phyloP scores from a whole-genome alignment of 1,140 invertebrate genomes.

The Ptiloglossa arizonensis region DNA sequence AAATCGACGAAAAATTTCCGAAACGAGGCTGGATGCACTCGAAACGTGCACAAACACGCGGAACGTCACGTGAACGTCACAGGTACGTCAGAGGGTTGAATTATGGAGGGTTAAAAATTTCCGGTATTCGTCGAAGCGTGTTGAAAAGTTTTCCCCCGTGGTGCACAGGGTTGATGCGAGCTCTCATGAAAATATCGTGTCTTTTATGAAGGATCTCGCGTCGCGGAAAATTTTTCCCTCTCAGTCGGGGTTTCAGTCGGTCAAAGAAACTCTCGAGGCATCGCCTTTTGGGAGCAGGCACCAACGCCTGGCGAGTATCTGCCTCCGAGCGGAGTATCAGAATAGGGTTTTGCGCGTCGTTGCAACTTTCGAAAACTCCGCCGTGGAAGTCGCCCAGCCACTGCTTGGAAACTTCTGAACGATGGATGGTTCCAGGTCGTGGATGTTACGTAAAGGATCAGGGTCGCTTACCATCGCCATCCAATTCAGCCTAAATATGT shows the following conservation, averaged over 20 bases:
- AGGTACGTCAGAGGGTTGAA: conserved; percentile 4
- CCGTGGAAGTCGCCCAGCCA: conserved; percentile 52
- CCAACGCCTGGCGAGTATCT: conserved; percentile 47
- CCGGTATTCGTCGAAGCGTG: conserved; percentile 31
- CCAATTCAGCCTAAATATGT: conserved; percentile 48
- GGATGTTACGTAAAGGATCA: conserved; percentile 62
- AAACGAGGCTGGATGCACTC: neutral
- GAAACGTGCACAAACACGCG: neutral
- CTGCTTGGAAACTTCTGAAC: conserved; percentile 61
- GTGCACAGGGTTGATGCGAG: conserved; percentile 22
- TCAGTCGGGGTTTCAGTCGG: conserved; percentile 37
- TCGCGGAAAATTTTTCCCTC: conserved; percentile 47
- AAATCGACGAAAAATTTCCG: neutral
- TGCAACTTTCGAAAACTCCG: conserved; percentile 61
- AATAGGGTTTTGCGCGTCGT: conserved; percentile 56
- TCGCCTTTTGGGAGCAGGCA: conserved; percentile 55
- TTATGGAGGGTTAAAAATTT: conserved; percentile 39
- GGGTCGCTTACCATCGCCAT: conserved; percentile 20
- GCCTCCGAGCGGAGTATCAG: conserved; percentile 34
- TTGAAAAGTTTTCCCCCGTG: conserved; percentile 36
- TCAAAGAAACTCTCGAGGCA: conserved; percentile 49
- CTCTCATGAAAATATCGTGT: conserved; percentile 52
- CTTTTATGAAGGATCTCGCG: conserved; percentile 42
- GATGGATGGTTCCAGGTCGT: conserved; percentile 57
- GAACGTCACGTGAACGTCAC: conserved; percentile 6